Evolutionary conservation across 1,140 invertebrate genomes (phyloP).

Genomic region (Drosophila sproati): DNA sequence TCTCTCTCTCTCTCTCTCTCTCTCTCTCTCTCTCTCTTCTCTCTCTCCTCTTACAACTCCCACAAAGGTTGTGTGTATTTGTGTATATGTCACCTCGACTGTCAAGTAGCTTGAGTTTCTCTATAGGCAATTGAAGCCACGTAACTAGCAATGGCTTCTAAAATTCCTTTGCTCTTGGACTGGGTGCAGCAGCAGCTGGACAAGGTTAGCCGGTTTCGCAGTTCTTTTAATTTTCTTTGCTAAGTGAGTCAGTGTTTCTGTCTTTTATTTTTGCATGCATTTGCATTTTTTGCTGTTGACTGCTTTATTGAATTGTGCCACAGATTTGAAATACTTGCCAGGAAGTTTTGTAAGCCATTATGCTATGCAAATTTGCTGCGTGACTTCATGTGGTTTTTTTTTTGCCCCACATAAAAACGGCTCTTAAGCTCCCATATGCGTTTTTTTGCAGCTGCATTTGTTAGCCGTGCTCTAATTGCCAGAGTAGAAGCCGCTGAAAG

Average conservation of each 20-base stretch:
- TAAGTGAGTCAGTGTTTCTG: background rate
- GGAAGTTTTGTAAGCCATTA: constrained; percentile 67
- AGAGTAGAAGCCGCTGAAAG: constrained; percentile 15
- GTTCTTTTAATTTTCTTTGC: constrained; percentile 34
- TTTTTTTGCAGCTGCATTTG: constrained; percentile 35
- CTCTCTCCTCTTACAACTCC: constrained; percentile 15
- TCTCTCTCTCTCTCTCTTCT: background rate
- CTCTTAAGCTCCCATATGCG: constrained; percentile 18
- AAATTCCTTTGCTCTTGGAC: constrained; percentile 65
- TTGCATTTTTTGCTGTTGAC: constrained; percentile 34
- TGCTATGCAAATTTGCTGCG: constrained; percentile 71
- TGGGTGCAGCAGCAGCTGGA: constrained; percentile 72
- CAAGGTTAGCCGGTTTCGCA: constrained; percentile 77
- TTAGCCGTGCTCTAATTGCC: constrained; percentile 50
- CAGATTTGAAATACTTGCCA: constrained; percentile 77
- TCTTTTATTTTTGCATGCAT: constrained; percentile 20
- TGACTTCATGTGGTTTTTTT: constrained; percentile 55
- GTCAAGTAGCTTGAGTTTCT: constrained; percentile 40
- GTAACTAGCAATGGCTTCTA: constrained; percentile 69
- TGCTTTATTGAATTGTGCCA: constrained; percentile 76
- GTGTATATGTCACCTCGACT: constrained; percentile 61
- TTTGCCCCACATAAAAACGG: constrained; percentile 29
- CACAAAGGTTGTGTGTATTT: constrained; percentile 43
- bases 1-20: constrained; percentile 2
- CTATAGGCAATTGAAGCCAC: constrained; percentile 67